Base-by-base conservation (phyloP, 2,888 invertebrate species). In the Tetragonula carbonaria region DNA sequence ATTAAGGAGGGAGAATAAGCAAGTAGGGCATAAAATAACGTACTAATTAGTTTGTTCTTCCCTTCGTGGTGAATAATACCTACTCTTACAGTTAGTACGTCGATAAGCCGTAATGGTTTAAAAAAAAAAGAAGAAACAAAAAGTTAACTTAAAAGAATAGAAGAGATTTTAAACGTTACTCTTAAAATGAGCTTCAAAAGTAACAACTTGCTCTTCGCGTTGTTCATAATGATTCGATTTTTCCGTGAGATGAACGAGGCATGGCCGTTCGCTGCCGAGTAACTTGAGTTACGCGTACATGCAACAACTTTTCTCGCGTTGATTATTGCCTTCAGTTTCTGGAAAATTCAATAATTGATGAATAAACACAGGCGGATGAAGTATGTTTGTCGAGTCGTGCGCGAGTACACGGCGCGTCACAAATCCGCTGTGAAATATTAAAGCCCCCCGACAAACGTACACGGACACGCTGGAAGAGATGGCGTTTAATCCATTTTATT, bases 401-500 rank as follows among this genome's bases (percentile, higher is more conserved):
- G 38, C 38, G 38, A 38, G 38, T 38, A 6, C 8, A 5, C 38
- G 38, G 0, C 11, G 50, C 63, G 68, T 63, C 74, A 70, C 74
- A 80, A 74, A 74, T 50, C 28, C 33, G 18, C 28, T n/a, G 38
- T 33, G 74, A 74, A 50, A 63, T 63, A 70, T 63, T 68, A 28
- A 63, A 50, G 79, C 74, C 28, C 3, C n/a, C 18, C 45, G 57
- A 13, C 50, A 51, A 45, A 45, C 45, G 1, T 45, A 45, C 28
- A 28, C 45, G 45, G 45, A 45, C 45, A 45, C 45, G 53, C 3
- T 28, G 45, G 4, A 63, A 28, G 70, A 16, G 33, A 33, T n/a
- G 38, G n/a, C 16, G 71, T 18, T 76, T 57, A n/a, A 33, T 80
- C 23, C n/a, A 59, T 77, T 80, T 45, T 53, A 28, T 72, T 45